A percentile compares a stretch with the other conserved stretches of the same genome.
phyloP scores from a whole-genome alignment of 2,888 invertebrate species.

The Craniophora ligustri region DNA sequence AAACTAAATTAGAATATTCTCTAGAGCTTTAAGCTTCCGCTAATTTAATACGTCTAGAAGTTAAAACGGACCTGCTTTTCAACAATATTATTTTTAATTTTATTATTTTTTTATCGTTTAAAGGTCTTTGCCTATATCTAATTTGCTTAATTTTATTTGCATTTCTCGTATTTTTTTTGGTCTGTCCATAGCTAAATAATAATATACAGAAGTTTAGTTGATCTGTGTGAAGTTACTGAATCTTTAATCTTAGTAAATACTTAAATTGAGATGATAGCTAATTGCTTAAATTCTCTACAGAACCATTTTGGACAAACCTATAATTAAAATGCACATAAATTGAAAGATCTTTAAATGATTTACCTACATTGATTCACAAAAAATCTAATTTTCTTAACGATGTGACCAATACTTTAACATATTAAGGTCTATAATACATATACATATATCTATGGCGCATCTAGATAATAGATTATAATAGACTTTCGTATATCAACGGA shows the following conservation, averaged over 20 bases:
- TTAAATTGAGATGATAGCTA: too few species aligned
- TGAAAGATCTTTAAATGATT: constrained; percentile 9
- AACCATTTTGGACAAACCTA: background rate
- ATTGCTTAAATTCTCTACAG: background rate
- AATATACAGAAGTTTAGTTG: too few species aligned
- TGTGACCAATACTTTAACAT: constrained; percentile 46
- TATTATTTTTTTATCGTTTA: background rate
- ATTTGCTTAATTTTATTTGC: background rate
- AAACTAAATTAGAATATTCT: constrained; percentile 84
- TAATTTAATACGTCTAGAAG: constrained; percentile 65
- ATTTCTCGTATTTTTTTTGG: background rate
- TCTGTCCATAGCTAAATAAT: background rate
- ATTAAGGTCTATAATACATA: constrained; percentile 38
- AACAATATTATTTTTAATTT: background rate
- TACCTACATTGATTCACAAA: constrained; percentile 16
- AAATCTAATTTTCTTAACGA: constrained; percentile 50
- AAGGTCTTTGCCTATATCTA: background rate
- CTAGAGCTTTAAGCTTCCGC: constrained; percentile 75
- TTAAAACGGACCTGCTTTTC: constrained; percentile 30
- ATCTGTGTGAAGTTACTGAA: too few species aligned
- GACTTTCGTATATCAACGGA: constrained; percentile 69
- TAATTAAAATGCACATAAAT: constrained; percentile 39
- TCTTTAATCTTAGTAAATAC: too few species aligned
- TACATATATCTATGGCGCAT: constrained; percentile 43
- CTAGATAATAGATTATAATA: constrained; percentile 69